A percentile compares a stretch with the other conserved stretches of the same genome.
These are phyloP conservation scores for Geotrypetes seraphini DNA, from an alignment of 2,797 vertebrate species.

Conservation along the genomic window DNA sequence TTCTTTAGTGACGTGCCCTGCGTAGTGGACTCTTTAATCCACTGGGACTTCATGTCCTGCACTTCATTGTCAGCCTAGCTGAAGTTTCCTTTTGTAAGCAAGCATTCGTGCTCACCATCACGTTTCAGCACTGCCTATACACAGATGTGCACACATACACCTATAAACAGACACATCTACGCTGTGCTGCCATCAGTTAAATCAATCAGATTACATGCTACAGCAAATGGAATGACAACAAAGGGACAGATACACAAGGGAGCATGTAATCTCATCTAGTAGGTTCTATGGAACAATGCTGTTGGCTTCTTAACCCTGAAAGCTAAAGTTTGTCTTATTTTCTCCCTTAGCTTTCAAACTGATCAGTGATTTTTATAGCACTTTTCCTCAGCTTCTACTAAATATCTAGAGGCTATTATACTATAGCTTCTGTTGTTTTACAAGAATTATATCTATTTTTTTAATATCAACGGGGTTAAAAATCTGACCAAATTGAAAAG, in stretches of 20 bases:
- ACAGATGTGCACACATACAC: too few relatives aligned
- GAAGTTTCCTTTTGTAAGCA: slow-evolving; percentile 1
- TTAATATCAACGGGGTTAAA: too few relatives aligned
- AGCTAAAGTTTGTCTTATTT: not conserved
- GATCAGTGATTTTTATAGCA: too few relatives aligned
- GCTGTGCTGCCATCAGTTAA: not conserved
- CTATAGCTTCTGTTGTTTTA: too few relatives aligned
- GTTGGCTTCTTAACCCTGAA: not conserved
- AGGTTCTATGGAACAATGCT: slow-evolving; percentile 9
- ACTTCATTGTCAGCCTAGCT: not conserved
- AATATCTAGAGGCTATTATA: too few relatives aligned
- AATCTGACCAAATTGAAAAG: too few relatives aligned
- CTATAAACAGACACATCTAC: not conserved
- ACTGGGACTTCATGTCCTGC: not conserved
- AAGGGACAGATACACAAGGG: slow-evolving; percentile 5
- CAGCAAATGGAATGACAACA: slow-evolving; percentile 1
- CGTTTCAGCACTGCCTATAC: too few relatives aligned
- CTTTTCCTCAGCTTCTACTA: too few relatives aligned
- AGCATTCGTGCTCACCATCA: too few relatives aligned
- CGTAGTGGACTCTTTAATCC: not conserved
- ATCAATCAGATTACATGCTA: not conserved
- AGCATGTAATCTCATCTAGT: slow-evolving; percentile 11
- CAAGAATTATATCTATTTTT: too few relatives aligned
- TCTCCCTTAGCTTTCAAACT: too few relatives aligned
- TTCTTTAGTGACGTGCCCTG: not conserved